These are phyloP conservation scores for Halichondria panicea DNA, from an alignment of 37 sponge, comb jelly and placozoan species.

Conservation along the genomic window DNA sequence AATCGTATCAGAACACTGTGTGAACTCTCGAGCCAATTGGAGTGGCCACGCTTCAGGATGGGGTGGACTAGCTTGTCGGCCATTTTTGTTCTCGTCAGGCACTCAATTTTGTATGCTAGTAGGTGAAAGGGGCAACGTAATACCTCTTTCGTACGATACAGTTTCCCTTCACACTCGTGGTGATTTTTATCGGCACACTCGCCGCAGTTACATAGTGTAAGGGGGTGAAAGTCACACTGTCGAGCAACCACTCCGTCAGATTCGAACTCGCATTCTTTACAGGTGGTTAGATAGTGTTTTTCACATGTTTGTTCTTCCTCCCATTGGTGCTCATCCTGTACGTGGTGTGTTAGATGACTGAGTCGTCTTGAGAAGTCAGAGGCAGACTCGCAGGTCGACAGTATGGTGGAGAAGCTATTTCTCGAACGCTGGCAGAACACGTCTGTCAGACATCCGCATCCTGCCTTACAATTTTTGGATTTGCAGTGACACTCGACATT, in stretches of 20 bases:
- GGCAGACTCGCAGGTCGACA: neutral
- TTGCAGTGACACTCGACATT: constrained; percentile 12
- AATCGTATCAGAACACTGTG: constrained; percentile 34
- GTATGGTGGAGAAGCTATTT: neutral
- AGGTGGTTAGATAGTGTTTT: neutral
- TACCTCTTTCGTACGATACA: neutral
- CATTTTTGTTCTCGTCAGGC: neutral
- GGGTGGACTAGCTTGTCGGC: constrained; percentile 22
- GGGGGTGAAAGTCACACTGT: neutral
- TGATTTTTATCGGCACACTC: constrained; percentile 13
- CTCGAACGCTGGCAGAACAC: neutral
- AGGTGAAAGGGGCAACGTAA: constrained; percentile 1
- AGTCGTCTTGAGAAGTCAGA: neutral
- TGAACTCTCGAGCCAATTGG: constrained; percentile 13
- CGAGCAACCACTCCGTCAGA: too few relatives aligned
- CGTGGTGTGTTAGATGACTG: constrained; percentile 7
- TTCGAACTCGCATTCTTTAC: neutral
- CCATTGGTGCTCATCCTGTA: constrained; percentile 6
- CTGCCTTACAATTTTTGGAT: neutral
- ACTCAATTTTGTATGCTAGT: constrained; percentile 25
- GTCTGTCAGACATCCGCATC: neutral
- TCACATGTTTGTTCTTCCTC: neutral
- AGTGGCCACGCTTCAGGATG: constrained; percentile 14
- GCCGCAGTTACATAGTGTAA: constrained; percentile 5
- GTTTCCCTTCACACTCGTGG: constrained; percentile 19